Base-by-base conservation (phyloP, 2,797 vertebrate species). In the Coregonus suidteri region DNA sequence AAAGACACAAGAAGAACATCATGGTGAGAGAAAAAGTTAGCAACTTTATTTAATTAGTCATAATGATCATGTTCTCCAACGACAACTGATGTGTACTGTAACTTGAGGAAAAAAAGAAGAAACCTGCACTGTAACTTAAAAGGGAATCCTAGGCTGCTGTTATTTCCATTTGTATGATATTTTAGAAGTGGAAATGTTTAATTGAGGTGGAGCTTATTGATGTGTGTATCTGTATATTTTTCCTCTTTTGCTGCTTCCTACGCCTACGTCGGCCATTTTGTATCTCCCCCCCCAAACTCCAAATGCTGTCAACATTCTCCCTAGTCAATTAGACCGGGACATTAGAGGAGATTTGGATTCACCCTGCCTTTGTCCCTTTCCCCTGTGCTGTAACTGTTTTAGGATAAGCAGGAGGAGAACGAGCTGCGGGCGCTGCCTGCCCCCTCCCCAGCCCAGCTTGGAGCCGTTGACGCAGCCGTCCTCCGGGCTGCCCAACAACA, bases 401-500 rank as follows among this genome's bases (percentile, higher is more conserved):
- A 99, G 98, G 98, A 99, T 85, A 99, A 99, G 87, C 97, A 98
- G 83, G 97, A 99, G 88, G 98, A 99, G 91, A 98, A 98, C 15
- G 97, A 98, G 85, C 91, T 99, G 84, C 95, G 97, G 4, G 95
- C 96, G 3, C 93, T 99, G 68, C 95, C 96, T 0, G 91, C 95
- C 0, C 95, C 98, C 51, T 95, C 96, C 0, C 75, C 93, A 4
- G 93, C 93, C 67, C 97, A 99, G 91, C 77, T 99, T 85, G 88
- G 85, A 90, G 97, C 97, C 6, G 90, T 99, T 89, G 96, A 97
- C 77, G 84, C 92, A 0, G 94, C 95, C 0, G 93, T 99, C 79
- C 84, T 92, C 25, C 94, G 97, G 81, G 93, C 95, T 71, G 95
- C 94, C 67, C 91, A 89, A 75, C 92, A 95, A 67, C 95, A 97